Evolutionary conservation across 37 sponge, comb jelly and placozoan genomes (phyloP).

Genomic region (Mnemiopsis leidyi): DNA sequence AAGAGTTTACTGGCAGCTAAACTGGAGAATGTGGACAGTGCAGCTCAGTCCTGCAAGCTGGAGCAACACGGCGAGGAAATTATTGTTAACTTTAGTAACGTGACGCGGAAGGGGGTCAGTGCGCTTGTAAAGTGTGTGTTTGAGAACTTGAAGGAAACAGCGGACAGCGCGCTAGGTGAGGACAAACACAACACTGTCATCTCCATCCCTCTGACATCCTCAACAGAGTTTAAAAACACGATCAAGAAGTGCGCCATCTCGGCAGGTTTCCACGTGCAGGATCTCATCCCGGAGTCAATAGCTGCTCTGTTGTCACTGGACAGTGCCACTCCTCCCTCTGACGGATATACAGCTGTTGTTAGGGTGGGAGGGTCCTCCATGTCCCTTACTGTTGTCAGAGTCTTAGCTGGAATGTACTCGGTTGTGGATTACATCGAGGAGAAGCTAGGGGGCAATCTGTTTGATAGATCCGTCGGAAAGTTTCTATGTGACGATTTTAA

Average conservation of each 20-base stretch:
- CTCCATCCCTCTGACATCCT: background rate
- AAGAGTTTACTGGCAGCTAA: background rate
- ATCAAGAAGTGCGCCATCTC: background rate
- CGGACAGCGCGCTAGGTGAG: conserved; percentile 40
- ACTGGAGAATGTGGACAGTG: background rate
- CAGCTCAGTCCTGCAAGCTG: background rate
- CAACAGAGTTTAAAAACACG: background rate
- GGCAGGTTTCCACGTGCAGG: background rate
- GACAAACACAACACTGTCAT: background rate
- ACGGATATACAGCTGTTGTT: background rate
- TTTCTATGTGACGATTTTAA: conserved; percentile 16
- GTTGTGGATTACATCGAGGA: background rate
- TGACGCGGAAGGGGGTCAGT: background rate
- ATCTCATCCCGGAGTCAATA: background rate
- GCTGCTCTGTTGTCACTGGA: background rate
- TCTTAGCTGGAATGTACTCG: background rate
- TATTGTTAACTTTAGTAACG: background rate
- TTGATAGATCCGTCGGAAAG: background rate
- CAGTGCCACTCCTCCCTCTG: background rate
- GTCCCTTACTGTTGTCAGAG: background rate
- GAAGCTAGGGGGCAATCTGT: background rate
- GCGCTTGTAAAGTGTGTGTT: conserved; percentile 10
- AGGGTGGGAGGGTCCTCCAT: background rate
- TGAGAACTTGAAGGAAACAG: conserved; percentile 38
- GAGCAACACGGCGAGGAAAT: conserved; percentile 12